These are phyloP conservation scores for Scatophagus argus DNA, from an alignment of 2,113 vertebrate genomes.

Conservation along the genomic window DNA sequence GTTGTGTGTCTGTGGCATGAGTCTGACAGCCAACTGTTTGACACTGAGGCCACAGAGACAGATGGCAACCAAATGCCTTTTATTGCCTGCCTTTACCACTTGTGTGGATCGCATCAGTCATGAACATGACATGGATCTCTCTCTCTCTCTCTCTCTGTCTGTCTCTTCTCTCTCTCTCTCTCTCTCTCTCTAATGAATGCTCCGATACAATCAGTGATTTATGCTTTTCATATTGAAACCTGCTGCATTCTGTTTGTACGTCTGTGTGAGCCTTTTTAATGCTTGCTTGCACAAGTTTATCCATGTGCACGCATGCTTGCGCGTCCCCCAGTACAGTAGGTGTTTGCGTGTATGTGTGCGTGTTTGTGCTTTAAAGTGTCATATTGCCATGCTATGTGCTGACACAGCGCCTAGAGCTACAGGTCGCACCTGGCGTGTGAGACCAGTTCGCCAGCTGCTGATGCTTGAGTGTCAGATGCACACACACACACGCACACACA, in stretches of 20 bases:
- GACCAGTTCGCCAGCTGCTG: slow-evolving; percentile 82
- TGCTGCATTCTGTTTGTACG: background rate
- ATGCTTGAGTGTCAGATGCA: slow-evolving; percentile 74
- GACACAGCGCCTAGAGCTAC: slow-evolving; percentile 79
- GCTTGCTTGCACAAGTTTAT: background rate
- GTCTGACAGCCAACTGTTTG: slow-evolving; percentile 77
- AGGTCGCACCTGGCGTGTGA: slow-evolving; percentile 84
- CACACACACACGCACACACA: slow-evolving; percentile 29
- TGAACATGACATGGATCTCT: slow-evolving; percentile 49
- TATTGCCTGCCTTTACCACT: slow-evolving; percentile 78
- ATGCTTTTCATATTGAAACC: slow-evolving; percentile 44
- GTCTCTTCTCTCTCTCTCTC: slow-evolving; percentile 33
- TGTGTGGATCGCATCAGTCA: slow-evolving; percentile 73
- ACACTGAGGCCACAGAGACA: slow-evolving; percentile 79
- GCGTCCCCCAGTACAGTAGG: slow-evolving; percentile 3
- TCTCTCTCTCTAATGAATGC: slow-evolving; percentile 26
- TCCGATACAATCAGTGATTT: slow-evolving; percentile 49
- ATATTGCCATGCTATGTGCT: slow-evolving; percentile 81
- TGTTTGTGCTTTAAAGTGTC: slow-evolving; percentile 70
- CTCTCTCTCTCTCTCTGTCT: slow-evolving; percentile 41
- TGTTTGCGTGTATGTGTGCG: slow-evolving; percentile 38
- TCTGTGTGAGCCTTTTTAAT: background rate
- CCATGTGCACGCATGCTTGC: background rate
- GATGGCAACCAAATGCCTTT: slow-evolving; percentile 83
- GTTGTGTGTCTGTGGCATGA: slow-evolving; percentile 72